Evolutionary conservation across 1,140 invertebrate species (phyloP).

Genomic region (Oreohelix idahoensis): DNA sequence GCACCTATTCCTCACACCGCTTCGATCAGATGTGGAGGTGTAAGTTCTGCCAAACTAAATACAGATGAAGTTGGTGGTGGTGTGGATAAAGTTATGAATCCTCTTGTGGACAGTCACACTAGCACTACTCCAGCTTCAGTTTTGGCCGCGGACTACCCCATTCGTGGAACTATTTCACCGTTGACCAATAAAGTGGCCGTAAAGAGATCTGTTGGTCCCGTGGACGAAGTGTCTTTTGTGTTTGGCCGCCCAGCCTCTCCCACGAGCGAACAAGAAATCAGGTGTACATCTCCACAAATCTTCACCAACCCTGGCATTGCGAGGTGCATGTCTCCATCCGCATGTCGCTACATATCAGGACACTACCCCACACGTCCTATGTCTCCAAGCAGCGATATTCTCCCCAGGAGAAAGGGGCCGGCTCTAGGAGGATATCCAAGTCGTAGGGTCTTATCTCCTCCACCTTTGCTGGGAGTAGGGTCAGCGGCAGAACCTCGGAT

Average conservation of each 20-base stretch:
- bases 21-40: neutral
- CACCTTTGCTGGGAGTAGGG: slow-evolving; percentile 31
- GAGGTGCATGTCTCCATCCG: slow-evolving; percentile 33
- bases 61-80: neutral
- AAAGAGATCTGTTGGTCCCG: slow-evolving; percentile 27
- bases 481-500: slow-evolving; percentile 36
- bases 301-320: neutral
- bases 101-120: neutral
- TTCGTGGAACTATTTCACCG: slow-evolving; percentile 50
- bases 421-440: slow-evolving; percentile 27
- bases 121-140: neutral
- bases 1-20: neutral
- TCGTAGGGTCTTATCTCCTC: slow-evolving; percentile 36
- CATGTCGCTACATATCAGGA: slow-evolving; percentile 20
- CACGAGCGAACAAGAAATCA: neutral
- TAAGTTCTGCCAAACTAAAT: neutral
- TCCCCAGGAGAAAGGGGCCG: slow-evolving; percentile 67
- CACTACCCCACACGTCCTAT: slow-evolving; percentile 13
- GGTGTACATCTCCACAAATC: neutral
- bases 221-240: slow-evolving; percentile 49
- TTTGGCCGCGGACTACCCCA: slow-evolving; percentile 44
- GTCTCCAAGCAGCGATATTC: slow-evolving; percentile 75
- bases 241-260: slow-evolving; percentile 50
- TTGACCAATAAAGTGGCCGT: slow-evolving; percentile 42
- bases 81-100: neutral